Evolutionary conservation across 2,888 invertebrate genomes (phyloP), one percentile per base, ranked within the genome.

Genomic region (Apotomis capreana): DNA sequence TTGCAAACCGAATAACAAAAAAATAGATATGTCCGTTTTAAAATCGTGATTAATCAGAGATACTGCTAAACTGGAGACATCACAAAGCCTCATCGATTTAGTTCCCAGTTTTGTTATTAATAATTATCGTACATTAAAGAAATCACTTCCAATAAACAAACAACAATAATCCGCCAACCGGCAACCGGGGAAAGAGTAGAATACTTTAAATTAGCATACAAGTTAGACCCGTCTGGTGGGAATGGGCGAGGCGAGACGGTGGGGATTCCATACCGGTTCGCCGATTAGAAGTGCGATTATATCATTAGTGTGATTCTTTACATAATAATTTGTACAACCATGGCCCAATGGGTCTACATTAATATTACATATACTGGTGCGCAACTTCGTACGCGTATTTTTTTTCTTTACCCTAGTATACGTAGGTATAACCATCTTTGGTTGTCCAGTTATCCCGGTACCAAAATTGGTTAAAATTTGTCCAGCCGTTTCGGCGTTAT

Each of bases 141-240:
- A 49, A 49, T 49, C 10, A 49, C 9, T 8, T 9, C 10, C 6
- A 9, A 49, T 9, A 49, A 49, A 49, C 9, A 40, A 58, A 37
- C 37, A 58, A n/a, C 13, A 61, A 71, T 44, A 57, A 60, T 57
- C 70, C 49, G 26, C 46, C 51, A 57, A 57, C 61, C 52, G 26
- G 13, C n/a, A 46, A 46, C 57, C 15, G 44, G 46, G 58, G 58
- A 71, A 71, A 68, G 63, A 72, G 63, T 46, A 71, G 67, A 71
- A 71, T 55, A 71, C 54, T 52, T 36, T 54, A 5, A 46, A 68
- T 72, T 68, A 68, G 12, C 62, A 72, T 59, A 72, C 72, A 59
- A 37, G 72, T 72, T 54, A 58, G 58, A 72, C 68, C 68, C 36
- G 72, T 63, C 58, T 58, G 68, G 62, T 63, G 62, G 52, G 68